These are phyloP conservation scores for Lycaena phlaeas DNA, from an alignment of 2,888 invertebrate species.

Conservation along the genomic window DNA sequence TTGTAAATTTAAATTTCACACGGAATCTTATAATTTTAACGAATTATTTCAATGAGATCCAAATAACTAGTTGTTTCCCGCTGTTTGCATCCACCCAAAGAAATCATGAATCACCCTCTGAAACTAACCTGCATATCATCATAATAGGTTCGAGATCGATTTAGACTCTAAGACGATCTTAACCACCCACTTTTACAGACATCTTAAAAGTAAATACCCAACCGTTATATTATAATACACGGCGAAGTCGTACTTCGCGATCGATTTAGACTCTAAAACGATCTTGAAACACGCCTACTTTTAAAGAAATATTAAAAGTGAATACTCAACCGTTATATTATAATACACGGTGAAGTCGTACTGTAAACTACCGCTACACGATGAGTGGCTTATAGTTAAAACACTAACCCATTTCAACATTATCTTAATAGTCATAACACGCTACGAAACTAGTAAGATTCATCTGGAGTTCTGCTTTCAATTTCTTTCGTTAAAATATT, in stretches of 20 bases:
- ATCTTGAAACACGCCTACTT: neutral
- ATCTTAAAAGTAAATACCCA: slow-evolving; percentile 5
- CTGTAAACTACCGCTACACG: slow-evolving; percentile 3
- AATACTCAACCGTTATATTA: slow-evolving; percentile 1
- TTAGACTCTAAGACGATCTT: too few species aligned
- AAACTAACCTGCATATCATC: too few species aligned
- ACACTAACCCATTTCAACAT: slow-evolving; percentile 8
- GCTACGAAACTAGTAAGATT: neutral
- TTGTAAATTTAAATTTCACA: too few species aligned
- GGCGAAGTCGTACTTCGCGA: neutral
- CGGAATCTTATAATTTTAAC: too few species aligned
- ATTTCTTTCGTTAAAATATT: neutral
- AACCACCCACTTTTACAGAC: neutral
- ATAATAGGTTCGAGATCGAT: too few species aligned
- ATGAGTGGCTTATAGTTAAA: neutral
- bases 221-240: neutral
- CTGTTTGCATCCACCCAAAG: too few species aligned
- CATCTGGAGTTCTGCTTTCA: neutral
- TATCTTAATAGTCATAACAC: neutral
- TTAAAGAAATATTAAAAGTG: slow-evolving; percentile 2
- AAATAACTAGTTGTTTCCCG: too few species aligned
- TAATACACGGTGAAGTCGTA: neutral
- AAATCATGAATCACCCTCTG: too few species aligned
- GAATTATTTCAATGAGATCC: too few species aligned
- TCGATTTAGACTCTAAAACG: too few species aligned